Percentiles rank a stretch among this genome's conserved stretches.
These are phyloP conservation scores for Carpatolechia fugitivella DNA, from an alignment of 2,888 invertebrate species.

Conservation along the genomic window DNA sequence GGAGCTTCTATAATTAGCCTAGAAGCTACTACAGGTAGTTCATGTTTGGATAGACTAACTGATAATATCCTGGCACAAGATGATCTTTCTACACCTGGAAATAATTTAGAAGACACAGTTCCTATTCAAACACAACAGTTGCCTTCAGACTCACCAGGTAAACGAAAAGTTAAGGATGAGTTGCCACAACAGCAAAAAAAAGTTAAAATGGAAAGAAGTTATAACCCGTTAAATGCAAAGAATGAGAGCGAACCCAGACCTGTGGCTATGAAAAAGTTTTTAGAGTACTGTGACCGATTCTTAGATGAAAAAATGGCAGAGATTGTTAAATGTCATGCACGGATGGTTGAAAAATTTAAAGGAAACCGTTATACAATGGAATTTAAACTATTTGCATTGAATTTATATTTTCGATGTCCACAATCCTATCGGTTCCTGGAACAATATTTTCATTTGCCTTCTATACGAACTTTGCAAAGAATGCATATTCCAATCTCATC, in stretches of 20 bases:
- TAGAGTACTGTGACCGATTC: constrained; percentile 3
- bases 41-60: too few species aligned
- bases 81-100: background rate
- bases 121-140: background rate
- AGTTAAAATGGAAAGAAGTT: background rate
- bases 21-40: too few species aligned
- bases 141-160: background rate
- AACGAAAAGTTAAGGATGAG: constrained; percentile 1
- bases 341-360: constrained; percentile 3
- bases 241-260: background rate
- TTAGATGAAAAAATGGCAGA: constrained; percentile 8
- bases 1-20: background rate
- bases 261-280: background rate
- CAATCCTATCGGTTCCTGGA: constrained; percentile 4
- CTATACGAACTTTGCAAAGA: constrained; percentile 1
- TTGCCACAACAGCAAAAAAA: background rate
- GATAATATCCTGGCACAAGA: background rate
- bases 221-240: background rate
- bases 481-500: constrained; percentile 12
- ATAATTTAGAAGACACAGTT: background rate
- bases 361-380: constrained; percentile 4
- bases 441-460: background rate
- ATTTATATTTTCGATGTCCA: constrained; percentile 7
- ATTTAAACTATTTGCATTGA: constrained; percentile 5
- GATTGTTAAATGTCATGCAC: constrained; percentile 2